Evolutionary conservation across 1,140 invertebrate genomes (phyloP).

Genomic region (Tribolium castaneum): DNA sequence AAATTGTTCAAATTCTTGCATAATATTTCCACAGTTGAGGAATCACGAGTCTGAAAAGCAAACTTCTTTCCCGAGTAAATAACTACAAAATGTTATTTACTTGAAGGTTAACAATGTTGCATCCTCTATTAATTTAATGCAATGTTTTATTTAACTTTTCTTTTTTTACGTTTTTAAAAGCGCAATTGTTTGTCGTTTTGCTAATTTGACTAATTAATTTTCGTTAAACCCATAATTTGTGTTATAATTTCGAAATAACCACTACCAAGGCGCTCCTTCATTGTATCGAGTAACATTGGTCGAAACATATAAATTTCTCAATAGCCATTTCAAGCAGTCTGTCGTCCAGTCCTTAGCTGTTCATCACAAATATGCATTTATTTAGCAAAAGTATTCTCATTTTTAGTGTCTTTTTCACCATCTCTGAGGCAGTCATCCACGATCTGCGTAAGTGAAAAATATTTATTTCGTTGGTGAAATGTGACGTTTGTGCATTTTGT

Average conservation of each 20-base stretch:
- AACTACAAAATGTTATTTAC: too few relatives aligned
- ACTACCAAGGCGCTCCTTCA: constrained; percentile 8
- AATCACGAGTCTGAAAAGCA: too few relatives aligned
- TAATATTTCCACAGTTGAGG: too few relatives aligned
- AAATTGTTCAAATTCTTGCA: background rate
- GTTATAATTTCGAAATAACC: background rate
- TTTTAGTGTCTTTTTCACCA: background rate
- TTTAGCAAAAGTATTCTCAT: background rate
- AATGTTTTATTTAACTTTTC: background rate
- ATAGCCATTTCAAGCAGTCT: background rate
- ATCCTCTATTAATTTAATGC: background rate
- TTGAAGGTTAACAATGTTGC: too few relatives aligned
- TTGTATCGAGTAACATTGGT: background rate
- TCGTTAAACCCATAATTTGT: background rate
- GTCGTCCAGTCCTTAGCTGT: background rate
- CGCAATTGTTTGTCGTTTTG: background rate
- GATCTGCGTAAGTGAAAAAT: background rate
- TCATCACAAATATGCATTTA: background rate
- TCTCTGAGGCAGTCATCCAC: background rate
- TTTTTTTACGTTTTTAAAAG: background rate
- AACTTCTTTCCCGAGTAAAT: too few relatives aligned
- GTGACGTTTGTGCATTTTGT: background rate
- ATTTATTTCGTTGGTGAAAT: background rate
- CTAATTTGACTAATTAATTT: background rate
- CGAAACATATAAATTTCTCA: constrained; percentile 32